Conservation (phyloP, 2,113 vertebrate genomes). For the Myotis yumanensis region DNA sequence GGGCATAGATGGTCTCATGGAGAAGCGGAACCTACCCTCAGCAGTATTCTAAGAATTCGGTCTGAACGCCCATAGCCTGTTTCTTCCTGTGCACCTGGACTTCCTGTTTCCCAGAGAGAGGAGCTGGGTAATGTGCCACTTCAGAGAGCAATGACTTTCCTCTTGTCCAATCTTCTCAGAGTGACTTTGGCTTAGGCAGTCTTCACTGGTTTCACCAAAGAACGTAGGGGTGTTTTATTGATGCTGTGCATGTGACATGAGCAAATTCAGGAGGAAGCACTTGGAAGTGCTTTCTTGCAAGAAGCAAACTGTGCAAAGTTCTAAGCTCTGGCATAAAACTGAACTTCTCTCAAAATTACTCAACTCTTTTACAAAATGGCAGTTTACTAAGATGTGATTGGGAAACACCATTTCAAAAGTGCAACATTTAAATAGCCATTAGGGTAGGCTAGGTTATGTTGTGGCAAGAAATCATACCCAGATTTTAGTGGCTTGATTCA, state of each 20-base stretch:
- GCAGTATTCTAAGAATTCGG: neutral
- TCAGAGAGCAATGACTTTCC: neutral
- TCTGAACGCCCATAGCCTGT: fast-evolving
- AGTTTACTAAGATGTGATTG: too few species aligned
- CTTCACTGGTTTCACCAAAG: neutral
- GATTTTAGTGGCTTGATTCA: neutral
- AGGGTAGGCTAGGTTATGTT: neutral
- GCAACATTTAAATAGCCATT: neutral
- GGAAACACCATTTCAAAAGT: neutral
- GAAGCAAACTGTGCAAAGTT: neutral
- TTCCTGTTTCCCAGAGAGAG: neutral
- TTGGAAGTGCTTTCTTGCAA: neutral
- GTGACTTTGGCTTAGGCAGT: neutral
- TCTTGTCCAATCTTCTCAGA: neutral
- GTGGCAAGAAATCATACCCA: neutral
- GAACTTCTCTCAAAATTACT: neutral
- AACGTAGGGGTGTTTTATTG: neutral
- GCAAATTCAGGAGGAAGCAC: neutral
- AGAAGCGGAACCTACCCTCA: neutral
- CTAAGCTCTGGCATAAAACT: neutral
- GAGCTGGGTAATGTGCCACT: neutral
- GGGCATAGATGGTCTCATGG: neutral
- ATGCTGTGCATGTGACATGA: neutral
- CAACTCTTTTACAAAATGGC: neutral
- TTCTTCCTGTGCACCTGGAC: neutral